phyloP scores from a whole-genome alignment of 1,140 invertebrate genomes.

The Lepidurus arcticus region DNA sequence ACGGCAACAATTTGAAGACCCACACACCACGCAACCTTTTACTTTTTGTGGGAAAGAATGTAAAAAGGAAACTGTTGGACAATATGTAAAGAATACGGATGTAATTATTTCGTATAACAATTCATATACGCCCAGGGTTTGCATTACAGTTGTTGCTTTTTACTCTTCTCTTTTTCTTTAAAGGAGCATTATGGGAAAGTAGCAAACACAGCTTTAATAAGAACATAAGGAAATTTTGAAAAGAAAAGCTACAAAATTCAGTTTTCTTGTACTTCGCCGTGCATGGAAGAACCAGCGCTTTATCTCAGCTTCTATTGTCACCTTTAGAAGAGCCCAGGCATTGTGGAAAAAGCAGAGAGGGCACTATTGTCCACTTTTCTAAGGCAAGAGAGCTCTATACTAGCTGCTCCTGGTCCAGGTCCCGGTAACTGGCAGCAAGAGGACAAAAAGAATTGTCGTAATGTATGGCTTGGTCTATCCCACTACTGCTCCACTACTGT shows the following conservation, averaged over 20 bases:
- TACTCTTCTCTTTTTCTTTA: neutral
- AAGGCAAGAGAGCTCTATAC: neutral
- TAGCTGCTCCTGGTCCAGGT: neutral
- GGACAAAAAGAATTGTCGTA: neutral
- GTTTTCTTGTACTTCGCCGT: slow-evolving; percentile 2
- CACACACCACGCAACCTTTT: neutral
- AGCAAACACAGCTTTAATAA: neutral
- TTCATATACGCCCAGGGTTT: neutral
- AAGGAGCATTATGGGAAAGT: neutral
- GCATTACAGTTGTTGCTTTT: neutral
- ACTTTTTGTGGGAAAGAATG: neutral
- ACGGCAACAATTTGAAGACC: too few relatives aligned
- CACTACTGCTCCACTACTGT: neutral
- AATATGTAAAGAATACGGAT: neutral
- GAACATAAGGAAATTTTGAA: slow-evolving; percentile 4
- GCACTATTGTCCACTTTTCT: slow-evolving; percentile 15
- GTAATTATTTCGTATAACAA: slow-evolving; percentile 9
- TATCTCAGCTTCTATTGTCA: slow-evolving; percentile 6
- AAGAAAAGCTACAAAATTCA: neutral
- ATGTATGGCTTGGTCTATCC: neutral
- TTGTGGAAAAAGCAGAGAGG: slow-evolving; percentile 5
- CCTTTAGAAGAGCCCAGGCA: slow-evolving; percentile 2
- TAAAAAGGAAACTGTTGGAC: neutral
- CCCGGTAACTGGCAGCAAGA: neutral
- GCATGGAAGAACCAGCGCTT: neutral